A percentile compares a stretch with the other conserved stretches of the same genome.
Evolutionary conservation across 2,797 vertebrate species (phyloP).

Genomic region (Chlorospingus semifuscus): DNA sequence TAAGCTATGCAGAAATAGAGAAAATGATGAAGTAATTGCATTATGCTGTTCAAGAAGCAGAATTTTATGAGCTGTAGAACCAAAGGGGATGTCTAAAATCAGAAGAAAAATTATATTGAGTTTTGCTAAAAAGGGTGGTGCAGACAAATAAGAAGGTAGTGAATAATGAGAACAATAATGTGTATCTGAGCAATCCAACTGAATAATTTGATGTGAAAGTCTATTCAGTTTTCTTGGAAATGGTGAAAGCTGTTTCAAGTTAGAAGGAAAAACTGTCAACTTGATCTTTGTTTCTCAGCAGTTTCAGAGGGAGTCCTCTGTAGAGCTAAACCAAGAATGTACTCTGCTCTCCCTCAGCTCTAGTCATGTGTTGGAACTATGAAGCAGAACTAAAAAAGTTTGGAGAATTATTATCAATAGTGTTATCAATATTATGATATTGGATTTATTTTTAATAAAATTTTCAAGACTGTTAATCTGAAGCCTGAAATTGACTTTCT

Average conservation of each 20-base stretch:
- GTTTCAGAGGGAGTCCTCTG: neutral
- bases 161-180: neutral
- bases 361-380: neutral
- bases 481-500: neutral
- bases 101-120: neutral
- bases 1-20: neutral
- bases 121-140: neutral
- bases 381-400: neutral
- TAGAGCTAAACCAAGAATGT: neutral
- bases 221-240: neutral
- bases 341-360: neutral
- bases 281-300: neutral
- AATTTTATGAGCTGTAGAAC: neutral
- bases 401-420: neutral
- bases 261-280: neutral
- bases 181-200: neutral
- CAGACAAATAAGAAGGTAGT: neutral
- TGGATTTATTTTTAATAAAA: neutral
- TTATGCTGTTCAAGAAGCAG: neutral
- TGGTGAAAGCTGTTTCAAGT: neutral
- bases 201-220: neutral
- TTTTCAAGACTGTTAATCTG: neutral
- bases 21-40: neutral
- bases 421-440: neutral
- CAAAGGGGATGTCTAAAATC: neutral